Base-by-base conservation (phyloP, 2,113 vertebrate genomes). In the Cathartes aura region DNA sequence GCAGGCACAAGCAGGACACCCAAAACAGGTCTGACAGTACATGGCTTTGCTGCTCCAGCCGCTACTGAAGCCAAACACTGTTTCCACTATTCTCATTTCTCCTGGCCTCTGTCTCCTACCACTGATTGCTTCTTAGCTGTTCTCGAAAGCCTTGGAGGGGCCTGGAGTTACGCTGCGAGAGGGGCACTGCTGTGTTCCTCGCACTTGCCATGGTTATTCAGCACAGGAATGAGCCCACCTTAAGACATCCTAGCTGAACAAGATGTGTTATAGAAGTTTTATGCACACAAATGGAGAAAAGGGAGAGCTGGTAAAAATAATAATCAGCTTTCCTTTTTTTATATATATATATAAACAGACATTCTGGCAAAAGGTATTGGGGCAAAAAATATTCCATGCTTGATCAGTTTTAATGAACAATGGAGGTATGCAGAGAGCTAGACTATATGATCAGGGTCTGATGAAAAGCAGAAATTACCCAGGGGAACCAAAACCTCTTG, bases 381-480 rank as follows among this genome's bases (percentile, higher is more conserved):
- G 64, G n/a, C 11, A 78, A 91, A 72, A 93, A 60, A 10, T 75
- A 89, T 38, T 67, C 21, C 56, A 29, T 4, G 16, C 19, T 72
- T 87, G 81, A 93, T 53, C 2, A 3, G 58, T 58, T 68, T 70
- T 87, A 75, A 88, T 62, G 84, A 75, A 87, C 73, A 90, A 64
- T 68, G 17, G 52, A 90, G 21, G 30, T 79, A 52, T 55, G 32
- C 4, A 1, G 23, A 79, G 34, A 79, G 30, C 34, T 93, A 79
- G 29, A 36, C 70, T 72, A 17, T 27, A 60, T 48, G 56, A 94
- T 90, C 84, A 89, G 68, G 40, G 36, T 27, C 72, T 91, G 84
- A 93, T 87, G 73, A 95, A 95, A 97, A 82, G 36, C 84, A 94
- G 91, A 93, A 91, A 64, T 93, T 85, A 96, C 53, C 11, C 74